Base-by-base conservation (phyloP, 2,797 vertebrate genomes). In the Phoxinus dragarum region DNA sequence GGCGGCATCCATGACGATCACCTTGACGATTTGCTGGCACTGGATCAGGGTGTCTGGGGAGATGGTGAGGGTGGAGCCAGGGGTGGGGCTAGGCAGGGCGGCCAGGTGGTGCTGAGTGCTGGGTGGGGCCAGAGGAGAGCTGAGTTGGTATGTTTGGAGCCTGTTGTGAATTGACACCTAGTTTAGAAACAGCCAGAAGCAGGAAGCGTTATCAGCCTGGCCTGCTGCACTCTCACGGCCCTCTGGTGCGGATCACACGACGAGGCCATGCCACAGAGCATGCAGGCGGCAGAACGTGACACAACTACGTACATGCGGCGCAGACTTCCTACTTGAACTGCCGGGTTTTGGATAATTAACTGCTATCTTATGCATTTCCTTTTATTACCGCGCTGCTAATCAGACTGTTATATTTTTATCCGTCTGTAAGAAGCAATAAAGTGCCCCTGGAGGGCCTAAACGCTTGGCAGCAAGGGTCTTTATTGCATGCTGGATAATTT, bases 91-190 rank as follows among this genome's bases (percentile, higher is more conserved):
- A 88, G 95, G 96, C 84, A 96, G 95, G 91, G 94, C 93, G 72
- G 95, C 96, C 67, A 95, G 95, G 0, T 93, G 94, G 38, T 94
- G 96, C 95, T 94, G 94, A 94, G 96, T 95, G 95, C 96, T 96
- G 92, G 95, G 94, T 11, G 91, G 91, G 93, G 95, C 95, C 96
- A 95, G 94, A 89, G 94, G 93, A 94, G 96, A 95, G 95, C 96
- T 96, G 97, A 98, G 97, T 94, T 99, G 98, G 96, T 98, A 98
- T 96, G 97, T 98, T 97, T 98, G 98, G 96, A 99, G 98, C 98
- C 98, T 99, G 98, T 99, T 99, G 98, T 99, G 98, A 99, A 99
- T 99, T 99, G 98, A 99, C 97, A 99, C 98, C 98, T 99, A 99
- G 97, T 99, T 99, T 99, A 99, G 98, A 97, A 97, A 99, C 97